Conservation (phyloP, 2,888 invertebrate genomes). For the Muschampia plurimacula region DNA sequence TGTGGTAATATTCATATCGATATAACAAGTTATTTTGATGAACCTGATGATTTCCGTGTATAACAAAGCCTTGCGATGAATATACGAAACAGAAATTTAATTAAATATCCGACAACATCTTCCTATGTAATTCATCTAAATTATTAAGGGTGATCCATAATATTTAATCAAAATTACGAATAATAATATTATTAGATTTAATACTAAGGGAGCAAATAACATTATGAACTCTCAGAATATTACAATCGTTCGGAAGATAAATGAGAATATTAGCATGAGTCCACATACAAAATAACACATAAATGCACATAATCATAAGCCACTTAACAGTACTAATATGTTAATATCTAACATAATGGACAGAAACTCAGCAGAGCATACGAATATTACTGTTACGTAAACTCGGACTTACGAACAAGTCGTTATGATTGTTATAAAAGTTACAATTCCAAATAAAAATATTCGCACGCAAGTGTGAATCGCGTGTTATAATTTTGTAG, state of each 20-base stretch:
- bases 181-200: too few relatives aligned
- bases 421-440: constrained; percentile 26
- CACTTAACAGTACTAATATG: constrained; percentile 40
- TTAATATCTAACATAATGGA: constrained; percentile 30
- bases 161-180: too few relatives aligned
- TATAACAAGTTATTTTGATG: too few relatives aligned
- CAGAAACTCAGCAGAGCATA: constrained; percentile 40
- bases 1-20: too few relatives aligned
- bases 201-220: too few relatives aligned
- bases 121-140: too few relatives aligned
- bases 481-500: constrained; percentile 18
- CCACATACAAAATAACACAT: constrained; percentile 12
- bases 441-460: constrained; percentile 33
- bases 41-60: too few relatives aligned
- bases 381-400: constrained; percentile 44
- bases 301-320: constrained; percentile 21
- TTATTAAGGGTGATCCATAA: too few relatives aligned
- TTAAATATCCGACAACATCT: too few relatives aligned
- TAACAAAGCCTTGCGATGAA: too few relatives aligned
- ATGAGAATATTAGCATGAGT: neutral
- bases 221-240: neutral
- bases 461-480: constrained; percentile 32
- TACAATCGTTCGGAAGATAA: neutral
- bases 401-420: constrained; percentile 11
- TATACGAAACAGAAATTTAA: too few relatives aligned